Base-by-base conservation (phyloP, 2,113 vertebrate species). In the Colaptes auratus region DNA sequence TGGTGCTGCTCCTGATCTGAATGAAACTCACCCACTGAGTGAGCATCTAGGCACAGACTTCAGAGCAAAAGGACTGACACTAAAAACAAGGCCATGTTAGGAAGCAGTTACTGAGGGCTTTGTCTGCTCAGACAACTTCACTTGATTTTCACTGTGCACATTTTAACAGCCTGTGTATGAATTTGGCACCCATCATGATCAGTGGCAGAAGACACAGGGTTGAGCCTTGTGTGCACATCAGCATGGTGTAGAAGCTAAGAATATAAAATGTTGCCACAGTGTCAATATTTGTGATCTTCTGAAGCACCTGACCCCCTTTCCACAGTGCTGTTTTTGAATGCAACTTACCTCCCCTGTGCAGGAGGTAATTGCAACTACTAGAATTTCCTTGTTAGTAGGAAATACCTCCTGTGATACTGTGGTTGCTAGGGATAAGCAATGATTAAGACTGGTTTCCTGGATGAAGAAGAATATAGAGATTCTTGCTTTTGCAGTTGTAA, bases 11-110 rank as follows among this genome's bases (percentile, higher is more conserved):
- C 61, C 69, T 30, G 25, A 42, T 36, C 31, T n/a, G 56, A 83
- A 78, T 6, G 56, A 46, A 60, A 52, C 25, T 23, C 0, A 0
- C 21, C 23, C 50, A 2, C 8, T 1, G 3, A 70, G 59, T 4
- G 30, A 69, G 61, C 36, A 35, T 7, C 39, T 46, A 28, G 52
- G 63, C 39, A n/a, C 53, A 65, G 74, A 28, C 3, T 2, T 48
- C 48, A 36, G 35, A 67, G 59, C 1, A 8, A 52, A 84, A 52
- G 24, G 50, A 30, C 52, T 48, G 28, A n/a, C 21, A 19, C 20
- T 27, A 52, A 70, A 77, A 82, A 59, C 19, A 27, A 46, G 12
- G 39, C 30, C 15, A 27, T 20, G 13, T 46, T 66, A 60, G 66
- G 50, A 52, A 78, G 56, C 18, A 48, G 56, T 35, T 70, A 44